phyloP scores from a whole-genome alignment of 1,140 invertebrate genomes.

The Yoshiicerus persimilis region DNA sequence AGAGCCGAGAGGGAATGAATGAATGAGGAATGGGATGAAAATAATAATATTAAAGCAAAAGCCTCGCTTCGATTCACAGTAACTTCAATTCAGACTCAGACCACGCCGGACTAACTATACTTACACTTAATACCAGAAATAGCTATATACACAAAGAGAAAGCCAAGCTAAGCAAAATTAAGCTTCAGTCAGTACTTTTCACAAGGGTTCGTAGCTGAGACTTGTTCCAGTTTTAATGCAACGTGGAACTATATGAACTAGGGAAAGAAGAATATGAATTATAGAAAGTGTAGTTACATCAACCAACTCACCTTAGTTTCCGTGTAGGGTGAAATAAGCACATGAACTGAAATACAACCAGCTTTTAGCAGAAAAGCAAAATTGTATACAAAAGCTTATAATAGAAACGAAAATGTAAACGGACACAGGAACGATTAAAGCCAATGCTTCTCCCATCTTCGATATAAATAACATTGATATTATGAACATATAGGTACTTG shows the following conservation, averaged over 20 bases:
- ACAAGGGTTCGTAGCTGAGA: not conserved
- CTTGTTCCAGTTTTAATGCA: not conserved
- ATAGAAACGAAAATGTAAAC: too few species aligned
- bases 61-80: not conserved
- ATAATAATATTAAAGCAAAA: constrained; percentile 3
- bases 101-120: too few species aligned
- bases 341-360: too few species aligned
- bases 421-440: too few species aligned
- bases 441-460: too few species aligned
- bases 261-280: not conserved
- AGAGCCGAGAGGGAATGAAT: not conserved
- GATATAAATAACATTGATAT: too few species aligned
- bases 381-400: too few species aligned
- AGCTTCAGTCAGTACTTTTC: not conserved
- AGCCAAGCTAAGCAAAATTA: not conserved
- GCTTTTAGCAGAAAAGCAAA: too few species aligned
- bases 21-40: constrained; percentile 1
- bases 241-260: too few species aligned
- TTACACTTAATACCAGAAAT: too few species aligned
- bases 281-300: not conserved
- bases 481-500: too few species aligned
- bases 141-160: not conserved
- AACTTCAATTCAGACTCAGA: not conserved
- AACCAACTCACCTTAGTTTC: not conserved
- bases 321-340: too few species aligned